phyloP scores from a whole-genome alignment of 2,888 invertebrate species.

The Amblyteles armatorius region DNA sequence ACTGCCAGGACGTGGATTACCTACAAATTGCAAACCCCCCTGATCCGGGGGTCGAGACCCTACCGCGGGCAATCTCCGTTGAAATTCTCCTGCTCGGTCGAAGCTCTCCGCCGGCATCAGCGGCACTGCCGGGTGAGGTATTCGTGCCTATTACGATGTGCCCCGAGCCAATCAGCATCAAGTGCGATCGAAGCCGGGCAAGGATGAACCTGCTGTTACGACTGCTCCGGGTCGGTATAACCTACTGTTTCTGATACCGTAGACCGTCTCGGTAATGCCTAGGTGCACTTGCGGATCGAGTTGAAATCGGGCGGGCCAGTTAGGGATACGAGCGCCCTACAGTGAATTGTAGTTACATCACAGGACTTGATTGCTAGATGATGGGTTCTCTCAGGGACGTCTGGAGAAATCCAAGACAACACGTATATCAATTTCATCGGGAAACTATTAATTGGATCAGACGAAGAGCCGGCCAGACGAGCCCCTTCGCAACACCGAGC shows the following conservation, averaged over 20 bases:
- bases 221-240: conserved; percentile 6
- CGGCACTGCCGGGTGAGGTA: conserved; percentile 33
- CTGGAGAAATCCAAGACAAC: background rate
- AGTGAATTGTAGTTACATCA: conserved; percentile 35
- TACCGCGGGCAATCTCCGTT: conserved; percentile 32
- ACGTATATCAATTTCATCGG: conserved; percentile 24
- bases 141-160: conserved; percentile 47
- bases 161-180: conserved; percentile 72
- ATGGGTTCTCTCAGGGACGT: conserved; percentile 1
- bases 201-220: conserved; percentile 36
- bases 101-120: conserved; percentile 6
- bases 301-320: conserved; percentile 57
- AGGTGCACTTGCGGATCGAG: conserved; percentile 71
- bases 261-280: conserved; percentile 62
- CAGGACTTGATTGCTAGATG: conserved; percentile 16
- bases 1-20: conserved; percentile 24
- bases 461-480: background rate
- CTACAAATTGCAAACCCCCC: conserved; percentile 32
- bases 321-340: conserved; percentile 39
- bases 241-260: conserved; percentile 13
- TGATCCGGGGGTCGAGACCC: conserved; percentile 18
- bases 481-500: background rate
- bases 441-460: conserved; percentile 11
- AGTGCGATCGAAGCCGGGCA: conserved; percentile 68
- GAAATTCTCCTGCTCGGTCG: conserved; percentile 2